A percentile compares a stretch with the other conserved stretches of the same genome.
Evolutionary conservation across 2,888 invertebrate genomes (phyloP).

Genomic region (Limnephilus lunatus): DNA sequence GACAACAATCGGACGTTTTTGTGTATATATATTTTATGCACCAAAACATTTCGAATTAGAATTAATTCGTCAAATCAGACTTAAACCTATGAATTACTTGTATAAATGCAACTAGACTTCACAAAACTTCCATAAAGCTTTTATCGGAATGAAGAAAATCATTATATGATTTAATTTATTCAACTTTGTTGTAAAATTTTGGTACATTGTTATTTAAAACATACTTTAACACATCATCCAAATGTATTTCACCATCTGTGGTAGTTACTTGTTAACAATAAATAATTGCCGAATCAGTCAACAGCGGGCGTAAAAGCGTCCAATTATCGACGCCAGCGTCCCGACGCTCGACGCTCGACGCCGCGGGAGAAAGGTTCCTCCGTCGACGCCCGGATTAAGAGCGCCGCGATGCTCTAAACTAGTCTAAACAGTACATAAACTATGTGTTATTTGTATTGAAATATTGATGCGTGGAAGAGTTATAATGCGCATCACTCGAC

Average conservation of each 20-base stretch:
- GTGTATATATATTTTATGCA: too few relatives aligned
- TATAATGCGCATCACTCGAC: not conserved
- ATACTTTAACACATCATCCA: not conserved
- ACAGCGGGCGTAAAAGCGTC: not conserved
- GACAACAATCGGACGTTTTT: too few relatives aligned
- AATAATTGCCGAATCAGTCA: conserved; percentile 2
- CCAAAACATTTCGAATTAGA: too few relatives aligned
- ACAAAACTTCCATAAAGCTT: too few relatives aligned
- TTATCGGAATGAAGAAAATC: too few relatives aligned
- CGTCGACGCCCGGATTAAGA: not conserved
- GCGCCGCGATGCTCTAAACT: not conserved
- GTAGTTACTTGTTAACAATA: not conserved
- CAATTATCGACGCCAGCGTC: not conserved
- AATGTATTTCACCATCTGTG: not conserved
- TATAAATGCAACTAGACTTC: too few relatives aligned
- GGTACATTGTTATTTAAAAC: too few relatives aligned
- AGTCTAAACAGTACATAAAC: not conserved
- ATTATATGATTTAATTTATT: too few relatives aligned
- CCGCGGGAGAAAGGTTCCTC: not conserved
- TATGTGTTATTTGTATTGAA: not conserved
- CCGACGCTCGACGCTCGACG: not conserved
- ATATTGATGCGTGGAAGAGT: not conserved
- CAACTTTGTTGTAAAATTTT: too few relatives aligned
- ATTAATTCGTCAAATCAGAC: too few relatives aligned
- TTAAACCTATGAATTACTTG: too few relatives aligned